Base-by-base conservation (phyloP, 1,140 invertebrate genomes). In the Aphidius ervi region DNA sequence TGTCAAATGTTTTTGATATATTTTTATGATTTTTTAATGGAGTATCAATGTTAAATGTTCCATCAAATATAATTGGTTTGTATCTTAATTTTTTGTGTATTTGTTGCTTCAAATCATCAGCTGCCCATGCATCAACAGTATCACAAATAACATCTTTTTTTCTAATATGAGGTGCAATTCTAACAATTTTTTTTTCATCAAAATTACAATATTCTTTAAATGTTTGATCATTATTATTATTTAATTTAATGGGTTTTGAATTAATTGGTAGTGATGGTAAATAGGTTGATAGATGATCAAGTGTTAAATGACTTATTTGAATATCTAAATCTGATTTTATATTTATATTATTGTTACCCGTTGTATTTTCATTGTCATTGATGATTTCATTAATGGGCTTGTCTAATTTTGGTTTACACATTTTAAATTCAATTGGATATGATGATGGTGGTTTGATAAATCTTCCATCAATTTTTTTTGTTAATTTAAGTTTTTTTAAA, bases 41-140 rank as follows among this genome's bases (percentile, higher is more conserved):
- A 65, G 82, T 79, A 71, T 91, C 90, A 50, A 92, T 91, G 3
- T 89, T 89, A 80, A 85, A 93, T 6, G 90, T 93, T 42, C 90
- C 90, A 56, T 89, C 89, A 70, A 91, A 92, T 46, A 92, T 82
- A 0, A 90, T 74, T 31, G 88, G 86, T 69, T 86, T 85, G 64
- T 82, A 85, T 39, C 65, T 52, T 9, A 74, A 67, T 23, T 72
- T 31, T 58, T 46, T 74, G 66, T 39, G 66, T 65, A 59, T 67
- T 61, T 47, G 56, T 63, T n/a, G 57, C 16, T 55, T 65, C 46
- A 46, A 67, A 67, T 74, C 60, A 64, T 78, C 58, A 9, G 39
- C 76, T 73, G 67, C 67, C 78, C 85, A 86, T 20, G 82, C 78
- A 68, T 87, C 85, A 9, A 86, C 84, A 1, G 85, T 86, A 66